Evolutionary conservation across 2,888 invertebrate species (phyloP).

Genomic region (Brassicogethes aeneus): DNA sequence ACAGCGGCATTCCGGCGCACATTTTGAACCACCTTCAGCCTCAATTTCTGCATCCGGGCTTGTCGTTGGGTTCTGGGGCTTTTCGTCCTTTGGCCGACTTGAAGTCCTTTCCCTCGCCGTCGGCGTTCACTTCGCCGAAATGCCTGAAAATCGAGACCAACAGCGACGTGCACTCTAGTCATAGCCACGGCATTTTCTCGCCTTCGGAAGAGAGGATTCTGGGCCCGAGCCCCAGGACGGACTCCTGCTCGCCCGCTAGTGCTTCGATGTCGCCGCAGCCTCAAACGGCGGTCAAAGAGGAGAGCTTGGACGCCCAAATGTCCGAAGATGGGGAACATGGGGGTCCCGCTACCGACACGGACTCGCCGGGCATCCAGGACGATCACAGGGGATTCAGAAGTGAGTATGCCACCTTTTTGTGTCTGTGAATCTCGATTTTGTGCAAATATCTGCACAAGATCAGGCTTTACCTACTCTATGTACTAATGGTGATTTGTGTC

Average conservation of each 20-base stretch:
- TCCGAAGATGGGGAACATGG: constrained; percentile 49
- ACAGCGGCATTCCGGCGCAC: constrained; percentile 55
- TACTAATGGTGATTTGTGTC: neutral
- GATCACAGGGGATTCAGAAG: constrained; percentile 48
- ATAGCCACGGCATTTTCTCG: constrained; percentile 37
- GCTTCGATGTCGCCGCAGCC: constrained; percentile 47
- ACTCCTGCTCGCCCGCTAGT: constrained; percentile 53
- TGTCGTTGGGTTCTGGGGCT: constrained; percentile 52
- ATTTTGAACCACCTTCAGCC: constrained; percentile 63
- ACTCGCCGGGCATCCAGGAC: constrained; percentile 37
- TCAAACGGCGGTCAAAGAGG: constrained; percentile 41
- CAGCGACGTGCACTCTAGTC: constrained; percentile 32
- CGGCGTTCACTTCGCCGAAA: constrained; percentile 64
- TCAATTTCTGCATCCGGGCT: constrained; percentile 58
- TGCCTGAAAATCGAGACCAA: constrained; percentile 47
- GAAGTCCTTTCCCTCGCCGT: constrained; percentile 47
- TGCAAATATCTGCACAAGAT: neutral
- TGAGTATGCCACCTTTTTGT: constrained; percentile 37
- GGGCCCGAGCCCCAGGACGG: constrained; percentile 45
- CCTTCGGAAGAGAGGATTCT: constrained; percentile 38
- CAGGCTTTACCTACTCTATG: neutral
- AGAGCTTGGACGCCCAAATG: constrained; percentile 49
- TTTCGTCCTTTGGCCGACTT: constrained; percentile 51
- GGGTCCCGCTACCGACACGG: constrained; percentile 34
- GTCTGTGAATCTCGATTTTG: neutral